Evolutionary conservation across 2,113 vertebrate genomes (phyloP).

Genomic region (Anguilla rostrata): DNA sequence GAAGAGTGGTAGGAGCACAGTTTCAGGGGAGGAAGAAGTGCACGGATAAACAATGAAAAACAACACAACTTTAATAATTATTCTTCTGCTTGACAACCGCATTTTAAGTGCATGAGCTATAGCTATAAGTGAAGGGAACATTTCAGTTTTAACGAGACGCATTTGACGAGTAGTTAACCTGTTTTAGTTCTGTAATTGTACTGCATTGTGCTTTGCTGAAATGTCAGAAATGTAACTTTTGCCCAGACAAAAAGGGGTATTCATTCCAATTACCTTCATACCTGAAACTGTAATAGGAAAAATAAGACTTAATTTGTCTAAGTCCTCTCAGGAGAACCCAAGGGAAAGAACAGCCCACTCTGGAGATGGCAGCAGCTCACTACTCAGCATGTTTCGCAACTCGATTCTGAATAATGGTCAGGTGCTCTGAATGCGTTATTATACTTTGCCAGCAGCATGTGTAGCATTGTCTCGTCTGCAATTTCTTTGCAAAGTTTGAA

Average conservation of each 20-base stretch:
- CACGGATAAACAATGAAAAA: not conserved
- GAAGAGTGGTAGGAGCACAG: not conserved
- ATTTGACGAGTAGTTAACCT: not conserved
- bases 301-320: conserved; percentile 84
- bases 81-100: not conserved
- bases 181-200: conserved; percentile 55
- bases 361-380: no score
- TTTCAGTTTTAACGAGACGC: not conserved
- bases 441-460: no score
- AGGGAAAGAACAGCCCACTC: conserved; percentile 20
- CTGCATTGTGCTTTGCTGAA: conserved; percentile 62
- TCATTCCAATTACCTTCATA: conserved; percentile 88
- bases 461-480: no score
- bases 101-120: not conserved
- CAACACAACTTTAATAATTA: not conserved
- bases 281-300: conserved; percentile 78
- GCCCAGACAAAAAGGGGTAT: conserved; percentile 75
- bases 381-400: not conserved
- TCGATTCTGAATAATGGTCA: not conserved
- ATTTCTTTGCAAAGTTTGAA: no score
- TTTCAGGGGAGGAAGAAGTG: not conserved
- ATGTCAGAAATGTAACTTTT: conserved; percentile 70
- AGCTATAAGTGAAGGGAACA: not conserved
- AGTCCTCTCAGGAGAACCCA: conserved; percentile 74
- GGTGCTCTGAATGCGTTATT: not conserved